A percentile compares a stretch with the other conserved stretches of the same genome.
Evolutionary conservation across 2,888 invertebrate genomes (phyloP).

Genomic region (Lumbricus terrestris): DNA sequence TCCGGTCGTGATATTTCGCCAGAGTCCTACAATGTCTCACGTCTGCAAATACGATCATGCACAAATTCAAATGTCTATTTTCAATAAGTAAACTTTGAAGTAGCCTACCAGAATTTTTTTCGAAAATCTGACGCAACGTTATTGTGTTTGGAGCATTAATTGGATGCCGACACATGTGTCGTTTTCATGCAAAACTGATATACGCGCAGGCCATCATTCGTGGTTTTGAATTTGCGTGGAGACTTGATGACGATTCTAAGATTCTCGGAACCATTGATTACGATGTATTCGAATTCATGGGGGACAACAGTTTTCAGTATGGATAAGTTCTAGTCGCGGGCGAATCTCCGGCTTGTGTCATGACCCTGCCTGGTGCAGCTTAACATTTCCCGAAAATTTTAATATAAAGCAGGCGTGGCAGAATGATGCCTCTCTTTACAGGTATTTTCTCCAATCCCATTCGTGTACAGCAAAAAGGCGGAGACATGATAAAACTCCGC

Average conservation of each 20-base stretch:
- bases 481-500: no score
- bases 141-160: constrained; percentile 32
- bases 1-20: constrained; percentile 42
- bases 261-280: constrained; percentile 30
- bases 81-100: no score
- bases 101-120: no score
- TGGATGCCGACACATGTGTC: constrained; percentile 33
- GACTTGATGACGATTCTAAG: constrained; percentile 41
- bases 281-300: constrained; percentile 39
- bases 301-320: constrained; percentile 26
- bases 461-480: no score
- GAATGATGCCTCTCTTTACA: no score
- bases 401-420: no score
- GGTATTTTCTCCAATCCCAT: no score
- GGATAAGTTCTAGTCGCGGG: constrained; percentile 34
- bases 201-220: constrained; percentile 36
- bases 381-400: no score
- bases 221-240: constrained; percentile 37
- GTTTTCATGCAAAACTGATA: constrained; percentile 27
- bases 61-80: constrained; percentile 30
- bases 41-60: not conserved
- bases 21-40: constrained; percentile 15
- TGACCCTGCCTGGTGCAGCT: no score
- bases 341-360: constrained; percentile 29
- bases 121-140: not conserved